These are phyloP conservation scores for Hephaestus fuliginosus DNA, from an alignment of 2,797 vertebrate species.

Conservation along the genomic window DNA sequence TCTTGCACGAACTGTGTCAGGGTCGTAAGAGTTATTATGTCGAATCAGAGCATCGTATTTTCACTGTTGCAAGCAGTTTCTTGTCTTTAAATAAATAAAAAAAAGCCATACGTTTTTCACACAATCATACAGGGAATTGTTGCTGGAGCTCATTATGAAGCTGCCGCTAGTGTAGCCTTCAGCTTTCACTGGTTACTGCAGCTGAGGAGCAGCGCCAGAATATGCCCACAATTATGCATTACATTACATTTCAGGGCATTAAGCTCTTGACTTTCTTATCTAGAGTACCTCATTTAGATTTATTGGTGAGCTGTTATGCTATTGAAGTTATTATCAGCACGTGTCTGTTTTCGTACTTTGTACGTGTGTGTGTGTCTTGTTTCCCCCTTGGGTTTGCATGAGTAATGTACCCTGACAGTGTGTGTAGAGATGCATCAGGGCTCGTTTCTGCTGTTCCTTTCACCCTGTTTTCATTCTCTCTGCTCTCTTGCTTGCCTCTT, in stretches of 20 bases:
- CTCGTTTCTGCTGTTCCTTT: slow-evolving; percentile 72
- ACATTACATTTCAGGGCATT: background rate
- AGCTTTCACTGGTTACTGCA: background rate
- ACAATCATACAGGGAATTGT: background rate
- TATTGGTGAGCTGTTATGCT: slow-evolving; percentile 4
- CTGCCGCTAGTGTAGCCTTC: background rate
- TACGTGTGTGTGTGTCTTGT: slow-evolving; percentile 39
- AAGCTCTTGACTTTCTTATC: background rate
- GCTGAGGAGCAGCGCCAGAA: background rate
- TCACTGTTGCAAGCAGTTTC: background rate
- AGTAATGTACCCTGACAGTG: slow-evolving; percentile 67
- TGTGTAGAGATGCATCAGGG: slow-evolving; percentile 78
- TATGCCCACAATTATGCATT: background rate
- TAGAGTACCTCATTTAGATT: slow-evolving; percentile 4
- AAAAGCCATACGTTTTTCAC: background rate
- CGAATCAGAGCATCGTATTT: background rate
- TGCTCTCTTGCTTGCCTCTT: slow-evolving; percentile 65
- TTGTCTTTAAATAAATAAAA: background rate
- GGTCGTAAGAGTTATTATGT: background rate
- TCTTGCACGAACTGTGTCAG: slow-evolving; percentile 7
- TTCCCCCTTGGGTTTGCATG: slow-evolving; percentile 65
- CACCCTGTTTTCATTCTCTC: slow-evolving; percentile 59
- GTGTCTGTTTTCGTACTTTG: slow-evolving; percentile 7
- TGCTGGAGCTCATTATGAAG: background rate
- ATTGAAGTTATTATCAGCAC: slow-evolving; percentile 33